Percentiles rank a stretch among this genome's conserved stretches.
These are phyloP conservation scores for Chloromyia formosa DNA, from an alignment of 2,888 invertebrate species.

Conservation along the genomic window DNA sequence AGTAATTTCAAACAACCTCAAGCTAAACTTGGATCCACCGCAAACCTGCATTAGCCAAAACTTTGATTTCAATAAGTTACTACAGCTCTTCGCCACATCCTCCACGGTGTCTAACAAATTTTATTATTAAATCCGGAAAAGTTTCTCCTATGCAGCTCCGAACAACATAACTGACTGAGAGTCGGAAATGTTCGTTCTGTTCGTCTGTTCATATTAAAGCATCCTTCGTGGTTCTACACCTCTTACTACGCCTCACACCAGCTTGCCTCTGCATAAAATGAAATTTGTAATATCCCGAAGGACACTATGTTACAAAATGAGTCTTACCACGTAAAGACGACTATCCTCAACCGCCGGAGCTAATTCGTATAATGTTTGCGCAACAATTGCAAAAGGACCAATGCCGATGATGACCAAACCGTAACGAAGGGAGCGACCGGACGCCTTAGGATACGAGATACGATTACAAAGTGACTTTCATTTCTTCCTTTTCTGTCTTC, in stretches of 20 bases:
- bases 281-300: constrained; percentile 5
- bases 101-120: too few species aligned
- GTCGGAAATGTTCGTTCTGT: too few species aligned
- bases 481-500: neutral
- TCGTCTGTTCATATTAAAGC: too few species aligned
- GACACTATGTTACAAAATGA: constrained; percentile 6
- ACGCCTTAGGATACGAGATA: neutral
- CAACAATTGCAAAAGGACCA: neutral
- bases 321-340: neutral
- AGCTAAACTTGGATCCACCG: too few species aligned
- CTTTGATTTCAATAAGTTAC: too few species aligned
- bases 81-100: too few species aligned
- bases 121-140: too few species aligned
- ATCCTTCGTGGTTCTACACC: too few species aligned
- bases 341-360: neutral
- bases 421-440: neutral
- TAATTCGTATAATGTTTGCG: constrained; percentile 16
- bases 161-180: too few species aligned
- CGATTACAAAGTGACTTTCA: constrained; percentile 1
- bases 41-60: too few species aligned
- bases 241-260: neutral
- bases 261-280: neutral
- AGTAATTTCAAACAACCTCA: too few species aligned
- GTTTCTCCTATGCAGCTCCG: too few species aligned
- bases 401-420: neutral